Evolutionary conservation across 2,888 invertebrate species (phyloP).

Genomic region (Amphipoea lucens): DNA sequence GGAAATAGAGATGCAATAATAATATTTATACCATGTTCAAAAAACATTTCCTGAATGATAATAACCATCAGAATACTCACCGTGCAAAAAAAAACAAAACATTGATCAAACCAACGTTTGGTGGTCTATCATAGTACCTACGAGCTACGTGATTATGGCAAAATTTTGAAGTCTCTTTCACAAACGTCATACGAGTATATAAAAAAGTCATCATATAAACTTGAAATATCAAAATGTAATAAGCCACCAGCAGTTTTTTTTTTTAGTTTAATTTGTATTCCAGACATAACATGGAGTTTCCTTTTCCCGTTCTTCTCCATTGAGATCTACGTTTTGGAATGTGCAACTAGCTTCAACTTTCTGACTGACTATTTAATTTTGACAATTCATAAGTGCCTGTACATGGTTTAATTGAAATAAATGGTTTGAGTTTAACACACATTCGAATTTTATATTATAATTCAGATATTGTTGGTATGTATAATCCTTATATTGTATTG

Average conservation of each 20-base stretch:
- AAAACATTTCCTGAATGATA: not conserved
- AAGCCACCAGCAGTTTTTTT: not conserved
- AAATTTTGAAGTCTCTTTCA: no score
- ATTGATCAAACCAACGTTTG: not conserved
- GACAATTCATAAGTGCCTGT: no score
- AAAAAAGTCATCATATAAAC: not conserved
- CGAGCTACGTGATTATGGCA: not conserved
- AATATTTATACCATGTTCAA: not conserved
- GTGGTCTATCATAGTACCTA: not conserved
- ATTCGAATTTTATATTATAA: not conserved
- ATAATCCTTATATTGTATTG: not conserved
- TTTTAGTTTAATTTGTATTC: not conserved
- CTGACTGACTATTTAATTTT: no score
- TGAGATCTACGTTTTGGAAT: no score
- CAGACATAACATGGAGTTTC: not conserved
- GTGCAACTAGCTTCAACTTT: no score
- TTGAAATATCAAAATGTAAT: not conserved
- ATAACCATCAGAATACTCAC: not conserved
- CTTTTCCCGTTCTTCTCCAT: no score
- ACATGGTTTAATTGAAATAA: no score
- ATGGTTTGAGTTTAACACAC: no score
- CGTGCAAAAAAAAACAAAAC: not conserved
- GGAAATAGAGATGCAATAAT: not conserved
- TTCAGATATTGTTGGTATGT: not conserved
- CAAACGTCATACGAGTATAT: not conserved